Base-by-base conservation (phyloP, 1,140 invertebrate species). In the Saxidomus purpurata region DNA sequence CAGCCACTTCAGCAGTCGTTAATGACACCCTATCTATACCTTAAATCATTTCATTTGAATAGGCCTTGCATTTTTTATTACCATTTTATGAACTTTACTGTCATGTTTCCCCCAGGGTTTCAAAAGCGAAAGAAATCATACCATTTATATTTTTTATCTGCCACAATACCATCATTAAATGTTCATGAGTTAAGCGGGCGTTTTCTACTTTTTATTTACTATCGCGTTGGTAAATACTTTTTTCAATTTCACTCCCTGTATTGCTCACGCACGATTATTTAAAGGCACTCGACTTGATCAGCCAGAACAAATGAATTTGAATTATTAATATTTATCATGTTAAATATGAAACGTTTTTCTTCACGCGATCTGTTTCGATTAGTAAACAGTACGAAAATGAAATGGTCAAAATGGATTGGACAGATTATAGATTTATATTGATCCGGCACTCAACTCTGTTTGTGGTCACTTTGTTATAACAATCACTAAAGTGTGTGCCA, bases 81-180 rank as follows among this genome's bases (percentile, higher is more conserved):
- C 36, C 17, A 38, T 71, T 71, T 71, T 71, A 71, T 34, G 25
- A 63, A 63, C 59, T 63, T 28, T 25, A n/a, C 15, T 63, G 59
- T 63, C 59, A 63, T 63, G 59, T 63, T 40, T 71, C 38, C 67
- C 67, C 34, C 4, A 71, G 67, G 67, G 67, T 38, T 71, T 71
- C 11, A 2, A 67, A 40, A 43, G 43, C 22, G 25, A 71, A 71
- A 34, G 67, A 71, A 71, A 71, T 38, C 34, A n/a, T 15, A 38
- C 43, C 15, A 15, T 43, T 71, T 25, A 34, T 71, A 15, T n/a
- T 38, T 38, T 38, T 71, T 71, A 38, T 40, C 67, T 71, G 34
- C 1, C 59, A 28, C 8, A 63, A 63, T 63, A 63, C 59, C 11
- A 8, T 63, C 59, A 63, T 63, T 25, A 63, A 63, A 63, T 63